phyloP scores from a whole-genome alignment of 2,113 vertebrate genomes.

The Chaetura pelagica region DNA sequence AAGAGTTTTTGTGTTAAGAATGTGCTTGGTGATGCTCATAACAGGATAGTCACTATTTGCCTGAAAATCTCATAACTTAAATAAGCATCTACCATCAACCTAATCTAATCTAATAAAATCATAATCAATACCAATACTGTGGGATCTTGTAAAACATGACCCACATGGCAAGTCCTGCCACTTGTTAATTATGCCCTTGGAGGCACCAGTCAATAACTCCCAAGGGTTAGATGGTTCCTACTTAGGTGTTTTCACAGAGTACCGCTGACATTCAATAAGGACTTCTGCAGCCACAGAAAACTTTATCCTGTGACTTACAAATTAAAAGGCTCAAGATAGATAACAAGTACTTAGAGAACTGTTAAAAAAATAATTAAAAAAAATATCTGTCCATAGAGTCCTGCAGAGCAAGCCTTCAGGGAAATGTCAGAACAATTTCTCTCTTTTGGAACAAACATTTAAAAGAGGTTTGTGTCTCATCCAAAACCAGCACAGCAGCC shows the following conservation, averaged over 20 bases:
- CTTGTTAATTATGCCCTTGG: conserved; percentile 63
- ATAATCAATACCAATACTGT: conserved; percentile 57
- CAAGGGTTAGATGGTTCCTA: conserved; percentile 60
- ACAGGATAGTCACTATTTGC: background rate
- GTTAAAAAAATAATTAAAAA: background rate
- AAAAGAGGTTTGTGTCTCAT: conserved; percentile 40
- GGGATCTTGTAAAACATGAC: conserved; percentile 66
- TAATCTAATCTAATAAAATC: conserved; percentile 56
- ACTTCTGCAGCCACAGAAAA: conserved; percentile 68
- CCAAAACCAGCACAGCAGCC: background rate
- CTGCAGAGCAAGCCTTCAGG: conserved; percentile 53
- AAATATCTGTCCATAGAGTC: conserved; percentile 19
- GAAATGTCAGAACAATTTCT: conserved; percentile 45
- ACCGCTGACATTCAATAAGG: conserved; percentile 63
- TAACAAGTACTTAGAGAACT: conserved; percentile 64
- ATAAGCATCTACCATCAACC: conserved; percentile 42
- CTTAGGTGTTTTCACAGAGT: conserved; percentile 68
- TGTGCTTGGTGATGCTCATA: background rate
- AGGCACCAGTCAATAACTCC: conserved; percentile 67
- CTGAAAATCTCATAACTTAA: conserved; percentile 42
- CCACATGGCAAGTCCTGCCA: conserved; percentile 55
- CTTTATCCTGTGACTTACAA: conserved; percentile 61
- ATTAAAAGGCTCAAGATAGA: conserved; percentile 71
- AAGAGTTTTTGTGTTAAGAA: background rate
- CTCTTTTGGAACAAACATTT: conserved; percentile 15